Evolutionary conservation across 2,888 invertebrate species (phyloP).

Genomic region (Stegana nigrithorax): DNA sequence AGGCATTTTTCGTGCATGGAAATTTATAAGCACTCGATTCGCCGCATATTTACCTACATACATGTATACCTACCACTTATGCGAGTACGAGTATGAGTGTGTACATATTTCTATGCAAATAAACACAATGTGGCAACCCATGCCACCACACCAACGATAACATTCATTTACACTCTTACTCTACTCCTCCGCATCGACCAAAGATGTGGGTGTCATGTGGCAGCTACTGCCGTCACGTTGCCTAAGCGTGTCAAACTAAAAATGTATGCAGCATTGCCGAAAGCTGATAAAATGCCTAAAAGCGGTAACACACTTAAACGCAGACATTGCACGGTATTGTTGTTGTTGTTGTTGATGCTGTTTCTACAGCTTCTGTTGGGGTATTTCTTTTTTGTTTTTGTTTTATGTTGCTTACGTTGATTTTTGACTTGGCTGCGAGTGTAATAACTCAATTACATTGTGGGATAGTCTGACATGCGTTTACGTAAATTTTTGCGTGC

Average conservation of each 20-base stretch:
- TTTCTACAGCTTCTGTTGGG: not conserved
- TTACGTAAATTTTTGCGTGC: constrained; percentile 29
- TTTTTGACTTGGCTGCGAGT: no score
- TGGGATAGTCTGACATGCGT: constrained; percentile 40
- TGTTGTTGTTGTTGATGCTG: constrained; percentile 31
- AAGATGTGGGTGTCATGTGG: not conserved
- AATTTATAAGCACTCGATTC: no score
- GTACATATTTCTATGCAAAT: no score
- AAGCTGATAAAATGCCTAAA: constrained; percentile 26
- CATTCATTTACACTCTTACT: not conserved
- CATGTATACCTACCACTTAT: no score
- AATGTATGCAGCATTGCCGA: not conserved
- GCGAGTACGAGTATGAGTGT: no score
- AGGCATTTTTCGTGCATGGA: no score
- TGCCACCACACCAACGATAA: constrained; percentile 22
- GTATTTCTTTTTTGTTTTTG: not conserved
- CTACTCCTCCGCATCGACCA: no score
- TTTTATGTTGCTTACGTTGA: constrained; percentile 14
- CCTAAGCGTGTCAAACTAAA: not conserved
- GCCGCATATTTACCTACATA: no score
- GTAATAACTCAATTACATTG: constrained; percentile 53
- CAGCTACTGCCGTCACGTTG: not conserved
- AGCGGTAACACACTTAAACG: no score
- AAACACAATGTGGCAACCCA: no score
- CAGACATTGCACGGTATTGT: not conserved